These are phyloP conservation scores for Watsonalla binaria DNA, from an alignment of 2,888 invertebrate species.

Conservation along the genomic window DNA sequence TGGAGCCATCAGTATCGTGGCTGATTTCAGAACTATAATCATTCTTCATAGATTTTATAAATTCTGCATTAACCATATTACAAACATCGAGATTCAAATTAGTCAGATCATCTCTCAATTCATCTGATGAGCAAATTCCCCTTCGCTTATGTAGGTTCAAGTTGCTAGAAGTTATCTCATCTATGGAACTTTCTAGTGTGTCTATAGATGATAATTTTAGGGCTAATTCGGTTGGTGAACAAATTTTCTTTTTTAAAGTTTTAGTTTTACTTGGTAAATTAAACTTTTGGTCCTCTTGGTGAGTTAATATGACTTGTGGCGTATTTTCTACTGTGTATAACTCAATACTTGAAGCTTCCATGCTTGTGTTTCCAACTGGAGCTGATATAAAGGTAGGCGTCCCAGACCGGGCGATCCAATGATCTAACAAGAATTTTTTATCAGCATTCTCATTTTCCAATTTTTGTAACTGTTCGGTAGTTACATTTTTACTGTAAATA, in stretches of 20 bases:
- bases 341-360: conserved; percentile 66
- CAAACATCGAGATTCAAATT: conserved; percentile 54
- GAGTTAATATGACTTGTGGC: conserved; percentile 42
- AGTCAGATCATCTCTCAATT: conserved; percentile 61
- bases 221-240: conserved; percentile 70
- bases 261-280: conserved; percentile 22
- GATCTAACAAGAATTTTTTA: conserved; percentile 72
- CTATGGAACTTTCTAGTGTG: conserved; percentile 65
- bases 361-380: conserved; percentile 61
- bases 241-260: conserved; percentile 56
- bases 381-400: conserved; percentile 71
- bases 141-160: conserved; percentile 74
- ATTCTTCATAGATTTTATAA: conserved; percentile 58
- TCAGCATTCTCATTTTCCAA: conserved; percentile 65
- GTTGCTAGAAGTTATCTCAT: conserved; percentile 64
- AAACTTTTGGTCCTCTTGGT: conserved; percentile 39
- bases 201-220: conserved; percentile 64
- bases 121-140: conserved; percentile 78
- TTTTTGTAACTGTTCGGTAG: conserved; percentile 37
- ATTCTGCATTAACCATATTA: conserved; percentile 53
- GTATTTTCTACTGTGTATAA: conserved; percentile 72
- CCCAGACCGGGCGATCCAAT: conserved; percentile 74
- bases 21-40: conserved; percentile 65
- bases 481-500: conserved; percentile 25
- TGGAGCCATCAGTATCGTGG: conserved; percentile 67